Base-by-base conservation (phyloP, 2,888 invertebrate species). In the Drosophila prostipennis region DNA sequence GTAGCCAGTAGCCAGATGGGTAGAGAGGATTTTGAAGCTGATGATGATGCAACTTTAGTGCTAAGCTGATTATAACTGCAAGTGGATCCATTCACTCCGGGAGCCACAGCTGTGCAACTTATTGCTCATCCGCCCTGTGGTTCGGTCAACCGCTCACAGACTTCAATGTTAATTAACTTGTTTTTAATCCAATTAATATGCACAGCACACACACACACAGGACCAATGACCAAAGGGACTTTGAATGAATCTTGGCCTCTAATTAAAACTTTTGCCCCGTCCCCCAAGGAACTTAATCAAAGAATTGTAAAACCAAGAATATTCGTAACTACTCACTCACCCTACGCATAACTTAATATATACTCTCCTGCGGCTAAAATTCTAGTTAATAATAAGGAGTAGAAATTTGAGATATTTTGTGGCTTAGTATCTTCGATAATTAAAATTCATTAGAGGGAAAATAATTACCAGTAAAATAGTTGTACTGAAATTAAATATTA, bases 201-300 rank as follows among this genome's bases (percentile, higher is more conserved):
- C 67, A 78, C 49, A 54, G 59, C 61, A 59, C 11, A 29, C 26
- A 19, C 19, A 19, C 19, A 6, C 7, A 34, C 57, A 48, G 3
- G 40, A 36, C 61, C 29, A 55, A 42, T 69, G 70, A 40, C 69
- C 69, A 34, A 54, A 13, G 54, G 46, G 37, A 61, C 42, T 14
- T 29, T 40, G 54, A 76, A 78, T 70, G 70, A 46, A 34, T 65
- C 54, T 65, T 54, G 2, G 40, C 51, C 74, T 69, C 75, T 74
- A 84, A 82, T 87, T 84, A 84, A 82, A 82, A 82, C 77, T 81
- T 82, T 87, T 74, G 74, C 73, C 75, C 63, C 67, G 55, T 64
- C 60, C 54, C 49, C 34, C 73, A 73, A 73, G 65, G 82, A 79
- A 81, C 76, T 81, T 83, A 87, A 83, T 83, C 85, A 78, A 87